phyloP scores from a whole-genome alignment of 2,888 invertebrate genomes.

The Cheilosia impressa region DNA sequence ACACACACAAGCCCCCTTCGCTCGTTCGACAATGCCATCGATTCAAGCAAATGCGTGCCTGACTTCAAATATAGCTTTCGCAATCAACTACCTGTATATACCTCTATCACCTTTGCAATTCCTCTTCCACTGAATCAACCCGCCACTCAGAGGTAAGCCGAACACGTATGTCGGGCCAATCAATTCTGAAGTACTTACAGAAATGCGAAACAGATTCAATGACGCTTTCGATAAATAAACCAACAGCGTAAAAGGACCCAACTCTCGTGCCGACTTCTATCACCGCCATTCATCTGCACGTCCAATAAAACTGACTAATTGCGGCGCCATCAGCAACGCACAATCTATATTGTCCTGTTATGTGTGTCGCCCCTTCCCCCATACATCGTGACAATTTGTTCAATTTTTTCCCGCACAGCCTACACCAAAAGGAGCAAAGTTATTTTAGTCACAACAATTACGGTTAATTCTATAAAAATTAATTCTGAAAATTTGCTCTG shows the following conservation, averaged over 20 bases:
- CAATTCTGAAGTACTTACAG: slow-evolving; percentile 3
- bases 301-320: slow-evolving; percentile 66
- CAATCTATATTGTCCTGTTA: slow-evolving; percentile 37
- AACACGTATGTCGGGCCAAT: slow-evolving; percentile 17
- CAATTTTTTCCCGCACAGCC: not conserved
- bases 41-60: no score
- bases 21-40: no score
- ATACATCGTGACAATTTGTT: slow-evolving; percentile 19
- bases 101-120: no score
- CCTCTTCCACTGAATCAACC: not conserved
- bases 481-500: slow-evolving; percentile 32
- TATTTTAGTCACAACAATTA: slow-evolving; percentile 61
- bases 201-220: slow-evolving; percentile 20
- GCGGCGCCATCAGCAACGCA: slow-evolving; percentile 56
- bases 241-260: slow-evolving; percentile 2
- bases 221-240: slow-evolving; percentile 21
- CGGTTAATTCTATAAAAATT: slow-evolving; percentile 69
- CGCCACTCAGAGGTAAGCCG: not conserved
- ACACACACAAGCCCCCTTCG: no score
- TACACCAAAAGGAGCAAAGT: slow-evolving; percentile 8
- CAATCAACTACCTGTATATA: no score
- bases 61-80: no score
- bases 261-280: slow-evolving; percentile 8
- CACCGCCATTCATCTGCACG: slow-evolving; percentile 53
- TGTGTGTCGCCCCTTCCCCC: not conserved